Percentiles rank a stretch among this genome's conserved stretches.
phyloP scores from a whole-genome alignment of 2,797 vertebrate genomes.

The Chaenodraco wilsoni region DNA sequence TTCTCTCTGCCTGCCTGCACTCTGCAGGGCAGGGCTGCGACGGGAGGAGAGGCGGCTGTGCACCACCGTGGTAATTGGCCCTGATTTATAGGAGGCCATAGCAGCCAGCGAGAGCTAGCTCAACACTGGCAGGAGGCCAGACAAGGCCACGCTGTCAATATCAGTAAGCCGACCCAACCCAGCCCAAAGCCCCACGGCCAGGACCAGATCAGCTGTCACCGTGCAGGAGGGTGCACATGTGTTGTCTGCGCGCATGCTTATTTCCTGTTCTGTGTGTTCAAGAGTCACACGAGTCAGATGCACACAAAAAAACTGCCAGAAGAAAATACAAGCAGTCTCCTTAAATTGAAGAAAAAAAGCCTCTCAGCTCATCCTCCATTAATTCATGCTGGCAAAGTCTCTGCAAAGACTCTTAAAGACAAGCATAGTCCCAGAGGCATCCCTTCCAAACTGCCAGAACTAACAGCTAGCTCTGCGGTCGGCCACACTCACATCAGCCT shows the following conservation, averaged over 20 bases:
- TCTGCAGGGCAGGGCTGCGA: slow-evolving; percentile 64
- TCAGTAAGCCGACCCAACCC: slow-evolving; percentile 60
- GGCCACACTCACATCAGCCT: slow-evolving; percentile 66
- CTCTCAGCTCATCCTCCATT: slow-evolving; percentile 71
- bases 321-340: slow-evolving; percentile 70
- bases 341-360: slow-evolving; percentile 66
- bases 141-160: slow-evolving; percentile 72
- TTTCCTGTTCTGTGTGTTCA: slow-evolving; percentile 26
- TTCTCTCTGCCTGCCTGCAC: slow-evolving; percentile 52
- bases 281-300: slow-evolving; percentile 24
- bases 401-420: slow-evolving; percentile 80
- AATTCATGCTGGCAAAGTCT: slow-evolving; percentile 79
- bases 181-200: slow-evolving; percentile 38
- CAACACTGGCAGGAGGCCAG: slow-evolving; percentile 70
- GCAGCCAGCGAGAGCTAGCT: slow-evolving; percentile 67
- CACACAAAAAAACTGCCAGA: slow-evolving; percentile 35
- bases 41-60: slow-evolving; percentile 66
- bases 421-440: slow-evolving; percentile 73
- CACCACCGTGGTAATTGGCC: slow-evolving; percentile 76
- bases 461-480: slow-evolving; percentile 72
- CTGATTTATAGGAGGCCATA: slow-evolving; percentile 80
- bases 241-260: slow-evolving; percentile 11
- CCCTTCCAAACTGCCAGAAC: slow-evolving; percentile 74
- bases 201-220: slow-evolving; percentile 49
- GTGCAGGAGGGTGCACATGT: slow-evolving; percentile 11